Conservation (phyloP, 2,797 vertebrate genomes). For the Lateolabrax maculatus region DNA sequence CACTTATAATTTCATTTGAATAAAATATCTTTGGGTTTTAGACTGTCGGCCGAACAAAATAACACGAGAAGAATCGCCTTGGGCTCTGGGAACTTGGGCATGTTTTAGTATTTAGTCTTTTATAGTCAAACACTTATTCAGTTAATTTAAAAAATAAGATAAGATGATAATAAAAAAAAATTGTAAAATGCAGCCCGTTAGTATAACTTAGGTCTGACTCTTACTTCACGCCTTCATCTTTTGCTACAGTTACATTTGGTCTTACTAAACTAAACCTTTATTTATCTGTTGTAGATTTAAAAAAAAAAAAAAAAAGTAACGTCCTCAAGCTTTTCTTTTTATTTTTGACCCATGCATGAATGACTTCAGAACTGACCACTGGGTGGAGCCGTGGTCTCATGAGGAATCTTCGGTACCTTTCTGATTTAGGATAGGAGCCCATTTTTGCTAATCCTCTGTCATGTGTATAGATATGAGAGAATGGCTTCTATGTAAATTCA, state of each 20-base stretch:
- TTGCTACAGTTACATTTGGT: background rate
- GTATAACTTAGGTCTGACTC: background rate
- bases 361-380: slow-evolving; percentile 33
- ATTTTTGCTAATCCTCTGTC: background rate
- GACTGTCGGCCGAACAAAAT: background rate
- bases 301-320: too few species aligned
- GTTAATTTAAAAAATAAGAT: background rate
- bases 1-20: background rate
- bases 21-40: background rate
- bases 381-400: slow-evolving; percentile 36
- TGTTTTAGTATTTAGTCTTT: background rate
- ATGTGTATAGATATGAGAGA: background rate
- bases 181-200: background rate
- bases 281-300: background rate
- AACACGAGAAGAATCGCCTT: background rate
- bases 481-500: background rate
- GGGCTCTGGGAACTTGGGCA: background rate
- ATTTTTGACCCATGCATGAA: background rate
- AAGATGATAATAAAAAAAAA: background rate
- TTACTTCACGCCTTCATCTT: background rate
- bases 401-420: too few species aligned
- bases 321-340: background rate
- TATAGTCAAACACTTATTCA: background rate
- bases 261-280: background rate
- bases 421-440: background rate